Evolutionary conservation across 2,113 vertebrate genomes (phyloP).

Genomic region (Ceuthmochares aereus): DNA sequence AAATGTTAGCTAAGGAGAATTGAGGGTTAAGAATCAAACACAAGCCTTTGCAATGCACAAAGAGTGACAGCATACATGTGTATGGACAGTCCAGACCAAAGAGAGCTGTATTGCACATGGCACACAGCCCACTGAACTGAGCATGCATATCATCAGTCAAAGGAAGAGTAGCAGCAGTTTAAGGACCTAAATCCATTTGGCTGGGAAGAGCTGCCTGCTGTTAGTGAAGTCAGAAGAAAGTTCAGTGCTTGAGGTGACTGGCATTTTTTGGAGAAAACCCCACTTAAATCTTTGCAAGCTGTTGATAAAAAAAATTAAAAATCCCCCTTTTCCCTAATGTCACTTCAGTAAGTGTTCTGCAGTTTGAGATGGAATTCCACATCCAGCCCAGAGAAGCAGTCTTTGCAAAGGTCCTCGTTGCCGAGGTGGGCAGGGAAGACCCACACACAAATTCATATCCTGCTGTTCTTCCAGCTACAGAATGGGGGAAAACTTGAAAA

Average conservation of each 20-base stretch:
- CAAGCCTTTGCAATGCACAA: neutral
- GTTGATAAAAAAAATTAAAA: neutral
- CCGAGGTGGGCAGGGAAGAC: neutral
- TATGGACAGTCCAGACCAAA: neutral
- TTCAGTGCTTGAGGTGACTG: neutral
- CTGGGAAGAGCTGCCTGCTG: slow-evolving; percentile 13
- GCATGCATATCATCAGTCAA: neutral
- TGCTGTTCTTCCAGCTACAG: neutral
- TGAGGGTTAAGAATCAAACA: neutral
- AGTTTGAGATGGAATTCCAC: neutral
- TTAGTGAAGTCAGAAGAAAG: neutral
- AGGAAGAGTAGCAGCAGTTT: neutral
- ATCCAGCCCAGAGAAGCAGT: neutral
- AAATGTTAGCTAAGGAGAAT: neutral
- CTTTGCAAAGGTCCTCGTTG: neutral
- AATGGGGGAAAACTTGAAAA: neutral
- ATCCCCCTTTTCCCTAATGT: neutral
- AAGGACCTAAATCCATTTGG: slow-evolving; percentile 14
- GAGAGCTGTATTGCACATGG: neutral
- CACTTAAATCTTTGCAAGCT: neutral
- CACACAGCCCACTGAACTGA: neutral
- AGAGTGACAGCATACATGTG: neutral
- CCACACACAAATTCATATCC: neutral
- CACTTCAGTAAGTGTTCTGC: neutral
- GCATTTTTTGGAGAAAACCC: neutral